Evolutionary conservation across 1,140 invertebrate genomes (phyloP), one percentile per base, ranked within the genome.

Genomic region (Drosophila santomea): DNA sequence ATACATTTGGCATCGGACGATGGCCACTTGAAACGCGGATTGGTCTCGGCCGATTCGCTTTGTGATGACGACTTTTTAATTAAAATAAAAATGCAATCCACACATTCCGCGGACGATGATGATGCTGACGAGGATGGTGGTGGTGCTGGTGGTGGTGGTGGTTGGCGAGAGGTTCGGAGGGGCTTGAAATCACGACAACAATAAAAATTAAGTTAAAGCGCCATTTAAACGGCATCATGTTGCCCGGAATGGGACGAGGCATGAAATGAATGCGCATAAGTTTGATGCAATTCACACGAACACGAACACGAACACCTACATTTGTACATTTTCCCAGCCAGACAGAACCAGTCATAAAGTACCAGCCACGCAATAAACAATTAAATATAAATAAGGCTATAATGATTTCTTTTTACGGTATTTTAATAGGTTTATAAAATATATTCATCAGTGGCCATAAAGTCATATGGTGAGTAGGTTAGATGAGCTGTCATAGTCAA

Each of bases 41-140:
- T 67, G 74, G 78, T 78, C 76, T 80, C 78, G 74, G 62, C 80
- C 61, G 74, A 62, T 66, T 76, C 67, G 75, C 80, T 88, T 88
- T 88, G 83, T 83, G 76, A 63, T 69, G 61, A 68, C 71, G 84
- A 89, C 79, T 88, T 88, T 88, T 88, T 88, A 89, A 86, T 86
- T 86, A 86, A 86, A 89, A 88, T 88, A 89, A 88, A 88, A 89
- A 88, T 89, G 83, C 83, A 79, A 77, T 68, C 74, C 72, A 69
- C 82, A 78, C 68, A 77, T 74, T 55, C 78, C 17, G 43, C 48
- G 43, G 50, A 20, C 20, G 52, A 35, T 59, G 58, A 47, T 51
- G 68, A 39, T 47, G 35, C 6, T 44, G 64, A 32, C 51, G 43
- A 15, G 14, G 44, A 48, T 73, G 74, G n/a, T 66, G 78, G 14